These are phyloP conservation scores for Lissocephala sabroskyi DNA, from an alignment of 2,888 invertebrate genomes.

Conservation along the genomic window DNA sequence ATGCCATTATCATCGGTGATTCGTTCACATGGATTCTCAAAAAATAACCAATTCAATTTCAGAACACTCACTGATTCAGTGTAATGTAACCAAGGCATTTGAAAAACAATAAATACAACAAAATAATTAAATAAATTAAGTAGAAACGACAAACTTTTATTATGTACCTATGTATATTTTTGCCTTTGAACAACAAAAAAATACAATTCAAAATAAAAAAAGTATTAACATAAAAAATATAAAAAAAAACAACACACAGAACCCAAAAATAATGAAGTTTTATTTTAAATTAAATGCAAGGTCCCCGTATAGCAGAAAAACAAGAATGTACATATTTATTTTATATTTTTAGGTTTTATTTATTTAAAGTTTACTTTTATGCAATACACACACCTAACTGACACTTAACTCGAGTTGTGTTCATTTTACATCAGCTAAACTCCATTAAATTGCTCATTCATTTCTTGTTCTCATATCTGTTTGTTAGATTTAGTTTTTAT, in stretches of 20 bases:
- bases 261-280: neutral
- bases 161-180: slow-evolving; percentile 48
- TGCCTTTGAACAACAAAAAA: slow-evolving; percentile 46
- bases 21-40: too few species aligned
- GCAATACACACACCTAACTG: slow-evolving; percentile 44
- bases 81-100: too few species aligned
- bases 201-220: too few species aligned
- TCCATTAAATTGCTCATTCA: slow-evolving; percentile 24
- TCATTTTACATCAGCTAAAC: slow-evolving; percentile 53
- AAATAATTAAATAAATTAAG: too few species aligned
- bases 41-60: too few species aligned
- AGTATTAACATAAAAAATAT: too few species aligned
- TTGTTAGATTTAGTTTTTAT: slow-evolving; percentile 15
- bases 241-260: too few species aligned
- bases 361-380: slow-evolving; percentile 35
- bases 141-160: slow-evolving; percentile 12
- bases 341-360: slow-evolving; percentile 52
- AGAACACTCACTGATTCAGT: too few species aligned
- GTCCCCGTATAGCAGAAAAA: neutral
- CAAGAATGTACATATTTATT: slow-evolving; percentile 34
- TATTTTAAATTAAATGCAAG: neutral
- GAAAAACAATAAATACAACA: too few species aligned
- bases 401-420: slow-evolving; percentile 32
- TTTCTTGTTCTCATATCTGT: slow-evolving; percentile 18
- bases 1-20: too few species aligned